A percentile compares a stretch with the other conserved stretches of the same genome.
These are phyloP conservation scores for Octomys mimax DNA, from an alignment of 2,797 vertebrate genomes.

Conservation along the genomic window DNA sequence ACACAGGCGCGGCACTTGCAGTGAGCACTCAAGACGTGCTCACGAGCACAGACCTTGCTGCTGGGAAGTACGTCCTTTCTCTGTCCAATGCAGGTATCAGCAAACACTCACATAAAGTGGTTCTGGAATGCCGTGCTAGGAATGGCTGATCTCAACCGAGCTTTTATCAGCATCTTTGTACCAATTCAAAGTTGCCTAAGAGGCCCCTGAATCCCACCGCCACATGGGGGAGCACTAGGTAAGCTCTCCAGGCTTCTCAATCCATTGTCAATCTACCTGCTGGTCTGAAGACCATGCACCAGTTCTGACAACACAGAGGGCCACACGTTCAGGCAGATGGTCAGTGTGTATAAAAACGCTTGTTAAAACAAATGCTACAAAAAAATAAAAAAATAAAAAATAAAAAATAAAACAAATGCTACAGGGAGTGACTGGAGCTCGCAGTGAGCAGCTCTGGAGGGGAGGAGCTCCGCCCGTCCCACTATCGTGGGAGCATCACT, in stretches of 20 bases:
- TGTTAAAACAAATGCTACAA: conserved; percentile 4
- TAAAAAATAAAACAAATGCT: neutral
- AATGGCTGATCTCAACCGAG: neutral
- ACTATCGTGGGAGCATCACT: too few relatives aligned
- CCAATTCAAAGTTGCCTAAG: conserved; percentile 1
- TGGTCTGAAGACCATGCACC: neutral
- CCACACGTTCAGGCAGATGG: neutral
- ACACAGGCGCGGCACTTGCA: neutral
- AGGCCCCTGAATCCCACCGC: conserved; percentile 2
- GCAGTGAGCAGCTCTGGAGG: too few relatives aligned
- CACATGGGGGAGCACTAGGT: neutral
- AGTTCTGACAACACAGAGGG: neutral
- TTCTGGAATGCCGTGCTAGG: neutral
- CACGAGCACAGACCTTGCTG: neutral
- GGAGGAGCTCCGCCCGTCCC: too few relatives aligned
- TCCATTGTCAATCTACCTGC: neutral
- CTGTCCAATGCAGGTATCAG: neutral
- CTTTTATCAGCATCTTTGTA: conserved; percentile 41
- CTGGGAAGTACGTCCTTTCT: neutral
- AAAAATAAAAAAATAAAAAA: too few relatives aligned
- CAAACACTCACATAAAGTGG: neutral
- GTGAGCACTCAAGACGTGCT: neutral
- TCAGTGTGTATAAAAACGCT: neutral
- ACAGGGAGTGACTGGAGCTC: too few relatives aligned
- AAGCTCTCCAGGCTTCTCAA: conserved; percentile 31